phyloP scores from a whole-genome alignment of 1,140 invertebrate species.

The Pseudomyrmex concolor region DNA sequence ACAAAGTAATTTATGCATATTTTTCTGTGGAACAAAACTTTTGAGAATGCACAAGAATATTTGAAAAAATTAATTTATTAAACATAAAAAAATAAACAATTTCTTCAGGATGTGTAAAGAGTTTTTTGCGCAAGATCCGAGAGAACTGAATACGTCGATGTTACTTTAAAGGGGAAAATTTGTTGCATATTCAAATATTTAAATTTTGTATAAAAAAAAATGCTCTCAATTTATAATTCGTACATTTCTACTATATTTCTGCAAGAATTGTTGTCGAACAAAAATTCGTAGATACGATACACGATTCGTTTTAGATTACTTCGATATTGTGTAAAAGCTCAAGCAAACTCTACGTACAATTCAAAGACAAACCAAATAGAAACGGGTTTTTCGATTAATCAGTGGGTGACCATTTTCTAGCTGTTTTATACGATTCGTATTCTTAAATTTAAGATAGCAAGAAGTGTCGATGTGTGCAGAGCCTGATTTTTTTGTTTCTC shows the following conservation, averaged over 20 bases:
- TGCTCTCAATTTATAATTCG: background rate
- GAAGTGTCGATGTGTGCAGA: slow-evolving; percentile 67
- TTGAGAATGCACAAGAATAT: background rate
- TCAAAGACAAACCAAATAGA: slow-evolving; percentile 6
- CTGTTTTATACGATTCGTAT: slow-evolving; percentile 81
- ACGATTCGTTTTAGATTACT: slow-evolving; percentile 5
- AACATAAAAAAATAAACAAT: background rate
- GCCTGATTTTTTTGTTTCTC: slow-evolving; percentile 59
- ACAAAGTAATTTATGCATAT: no score
- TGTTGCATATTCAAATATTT: slow-evolving; percentile 2
- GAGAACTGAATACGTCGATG: slow-evolving; percentile 11
- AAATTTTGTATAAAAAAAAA: background rate
- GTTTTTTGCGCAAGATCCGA: background rate
- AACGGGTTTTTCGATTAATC: slow-evolving; percentile 32
- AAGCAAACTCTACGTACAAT: background rate
- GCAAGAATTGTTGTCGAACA: background rate
- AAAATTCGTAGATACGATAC: slow-evolving; percentile 20
- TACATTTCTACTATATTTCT: background rate
- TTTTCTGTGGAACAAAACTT: no score
- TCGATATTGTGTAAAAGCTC: background rate
- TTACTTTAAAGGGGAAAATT: slow-evolving; percentile 12
- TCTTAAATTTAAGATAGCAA: slow-evolving; percentile 71
- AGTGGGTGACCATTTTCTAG: slow-evolving; percentile 65
- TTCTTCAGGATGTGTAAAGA: no score
- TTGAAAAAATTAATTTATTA: background rate